Evolutionary conservation across 2,888 invertebrate genomes (phyloP).

Genomic region (Reticulitermes lucifugus): DNA sequence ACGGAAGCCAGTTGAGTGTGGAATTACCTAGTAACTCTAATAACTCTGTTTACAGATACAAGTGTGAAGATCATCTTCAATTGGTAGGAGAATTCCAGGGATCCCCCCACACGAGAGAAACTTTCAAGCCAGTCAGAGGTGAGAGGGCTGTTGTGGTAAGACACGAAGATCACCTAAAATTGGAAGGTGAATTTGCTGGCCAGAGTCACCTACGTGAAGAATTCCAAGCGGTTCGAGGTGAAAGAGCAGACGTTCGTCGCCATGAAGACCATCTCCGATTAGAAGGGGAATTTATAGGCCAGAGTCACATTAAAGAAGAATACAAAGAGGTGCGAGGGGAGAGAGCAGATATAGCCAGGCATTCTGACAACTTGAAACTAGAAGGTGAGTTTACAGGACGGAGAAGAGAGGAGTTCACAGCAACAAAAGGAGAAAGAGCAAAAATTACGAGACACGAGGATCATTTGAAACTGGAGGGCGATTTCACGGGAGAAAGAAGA

Average conservation of each 20-base stretch:
- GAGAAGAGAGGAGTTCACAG: constrained; percentile 60
- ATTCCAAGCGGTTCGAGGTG: constrained; percentile 57
- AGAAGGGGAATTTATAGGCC: constrained; percentile 59
- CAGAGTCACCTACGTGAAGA: constrained; percentile 66
- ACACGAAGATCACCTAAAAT: constrained; percentile 72
- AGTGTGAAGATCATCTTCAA: constrained; percentile 61
- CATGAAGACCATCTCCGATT: constrained; percentile 60
- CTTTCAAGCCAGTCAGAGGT: constrained; percentile 70
- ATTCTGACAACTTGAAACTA: constrained; percentile 65
- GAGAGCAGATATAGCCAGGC: constrained; percentile 59
- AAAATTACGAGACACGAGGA: constrained; percentile 74
- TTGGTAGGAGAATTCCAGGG: constrained; percentile 57
- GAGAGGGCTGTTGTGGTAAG: constrained; percentile 62
- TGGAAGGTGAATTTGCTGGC: constrained; percentile 70
- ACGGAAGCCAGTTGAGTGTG: no score
- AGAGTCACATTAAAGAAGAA: constrained; percentile 59
- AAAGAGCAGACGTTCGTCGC: constrained; percentile 63
- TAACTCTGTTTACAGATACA: constrained; percentile 52
- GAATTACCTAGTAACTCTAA: no score
- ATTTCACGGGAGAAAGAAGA: constrained; percentile 56
- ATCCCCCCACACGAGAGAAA: constrained; percentile 63
- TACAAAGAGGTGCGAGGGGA: constrained; percentile 57
- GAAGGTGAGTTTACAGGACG: constrained; percentile 70
- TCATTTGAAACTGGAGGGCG: constrained; percentile 63
- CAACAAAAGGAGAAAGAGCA: constrained; percentile 71